A percentile compares a stretch with the other conserved stretches of the same genome.
These are phyloP conservation scores for Parauchenoglanis ngamensis DNA, from an alignment of 2,797 vertebrate genomes.

Conservation along the genomic window DNA sequence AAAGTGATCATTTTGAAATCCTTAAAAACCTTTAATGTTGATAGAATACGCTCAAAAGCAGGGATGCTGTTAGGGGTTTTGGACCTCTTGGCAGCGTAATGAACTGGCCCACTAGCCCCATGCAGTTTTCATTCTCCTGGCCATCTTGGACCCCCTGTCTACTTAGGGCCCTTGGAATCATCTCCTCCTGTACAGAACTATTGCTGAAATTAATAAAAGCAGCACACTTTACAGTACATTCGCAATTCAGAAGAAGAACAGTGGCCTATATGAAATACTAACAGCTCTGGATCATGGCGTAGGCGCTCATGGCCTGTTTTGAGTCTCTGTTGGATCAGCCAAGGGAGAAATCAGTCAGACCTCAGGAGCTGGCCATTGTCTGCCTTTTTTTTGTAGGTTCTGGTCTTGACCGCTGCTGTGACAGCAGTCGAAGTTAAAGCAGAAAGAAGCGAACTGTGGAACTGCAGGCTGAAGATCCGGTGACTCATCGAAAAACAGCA, in stretches of 20 bases:
- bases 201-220: neutral
- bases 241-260: too few species aligned
- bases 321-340: neutral
- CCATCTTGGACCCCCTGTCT: neutral
- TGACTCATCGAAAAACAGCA: conserved; percentile 52
- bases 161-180: neutral
- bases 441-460: conserved; percentile 34
- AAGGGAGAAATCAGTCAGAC: conserved; percentile 14
- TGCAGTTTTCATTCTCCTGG: neutral
- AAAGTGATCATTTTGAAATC: neutral
- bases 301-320: neutral
- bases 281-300: neutral
- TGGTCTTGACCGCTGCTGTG: neutral
- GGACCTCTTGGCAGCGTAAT: neutral
- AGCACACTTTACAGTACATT: neutral
- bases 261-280: neutral
- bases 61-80: neutral
- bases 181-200: neutral
- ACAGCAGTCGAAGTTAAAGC: conserved; percentile 30
- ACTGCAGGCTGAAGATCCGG: conserved; percentile 24
- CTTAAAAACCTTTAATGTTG: neutral
- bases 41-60: neutral
- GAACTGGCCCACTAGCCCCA: neutral
- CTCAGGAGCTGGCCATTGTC: neutral
- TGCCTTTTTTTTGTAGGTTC: neutral